Base-by-base conservation (phyloP, 2,888 invertebrate species). In the Liopterus haemorrhoidalis region DNA sequence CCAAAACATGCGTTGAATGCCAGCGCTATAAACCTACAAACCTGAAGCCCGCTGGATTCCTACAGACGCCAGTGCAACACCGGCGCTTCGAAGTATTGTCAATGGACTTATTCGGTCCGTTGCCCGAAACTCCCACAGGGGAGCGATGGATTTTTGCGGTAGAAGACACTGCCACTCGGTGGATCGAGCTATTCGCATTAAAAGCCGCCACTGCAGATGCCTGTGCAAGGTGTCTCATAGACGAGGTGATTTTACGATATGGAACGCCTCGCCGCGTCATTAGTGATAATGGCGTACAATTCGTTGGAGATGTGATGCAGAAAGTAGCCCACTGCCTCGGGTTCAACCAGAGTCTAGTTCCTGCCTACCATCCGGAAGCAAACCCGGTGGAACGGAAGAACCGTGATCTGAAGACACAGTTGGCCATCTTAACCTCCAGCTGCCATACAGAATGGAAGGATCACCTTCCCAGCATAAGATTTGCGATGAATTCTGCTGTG, bases 261-360 rank as follows among this genome's bases (percentile, higher is more conserved):
- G 63, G 63, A 1, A 14, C 57, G 3, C 60, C 59, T 0, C 24
- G 64, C 0, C 36, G 60, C 9, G 8, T 66, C 0, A 52, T 60
- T 3, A 58, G 57, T 9, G 63, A 66, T 24, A 66, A 65, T n/a
- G 64, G 64, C 0, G 39, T 54, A 0, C 63, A 63, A 27, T 63
- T 65, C 40, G 53, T 64, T 0, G 55, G 57, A 2, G 54, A 49
- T 0, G 49, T 63, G 1, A 62, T 64, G 60, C 64, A 64, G 36
- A 50, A 63, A 32, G 28, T 59, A 0, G 28, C 49, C 43, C 3
- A 35, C 11, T 50, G 48, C 15, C 12, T 58, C 0, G 20, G 36
- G 1, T 52, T 59, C 0, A 41, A 46, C 6, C 59, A 59, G 32
- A 16, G 15, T 0, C 19, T 60, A 0, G 53, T 53, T 4, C 59